These are phyloP conservation scores for Daboia siamensis DNA, from an alignment of 2,113 vertebrate species.

Conservation along the genomic window DNA sequence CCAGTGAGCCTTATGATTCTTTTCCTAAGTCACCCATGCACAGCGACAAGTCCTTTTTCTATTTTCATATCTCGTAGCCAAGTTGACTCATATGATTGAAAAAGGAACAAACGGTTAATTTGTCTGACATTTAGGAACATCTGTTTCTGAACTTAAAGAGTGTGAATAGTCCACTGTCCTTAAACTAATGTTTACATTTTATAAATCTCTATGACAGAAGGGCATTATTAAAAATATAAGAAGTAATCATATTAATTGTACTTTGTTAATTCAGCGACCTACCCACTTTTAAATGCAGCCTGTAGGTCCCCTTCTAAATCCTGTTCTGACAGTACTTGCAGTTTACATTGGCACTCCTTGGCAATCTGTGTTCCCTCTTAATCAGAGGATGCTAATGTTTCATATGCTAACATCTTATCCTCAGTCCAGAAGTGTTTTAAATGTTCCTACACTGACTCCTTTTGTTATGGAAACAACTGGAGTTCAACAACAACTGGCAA, in stretches of 20 bases:
- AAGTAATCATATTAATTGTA: background rate
- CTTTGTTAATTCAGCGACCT: background rate
- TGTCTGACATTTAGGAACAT: background rate
- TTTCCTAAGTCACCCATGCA: background rate
- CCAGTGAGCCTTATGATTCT: background rate
- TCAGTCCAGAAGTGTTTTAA: background rate
- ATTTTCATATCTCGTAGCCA: background rate
- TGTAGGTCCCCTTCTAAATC: background rate
- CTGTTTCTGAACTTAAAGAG: background rate
- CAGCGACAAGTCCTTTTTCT: background rate
- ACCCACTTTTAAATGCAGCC: background rate
- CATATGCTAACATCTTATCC: background rate
- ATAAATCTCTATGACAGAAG: background rate
- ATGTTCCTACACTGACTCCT: background rate
- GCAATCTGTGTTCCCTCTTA: background rate
- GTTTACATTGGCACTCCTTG: background rate
- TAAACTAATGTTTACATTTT: background rate
- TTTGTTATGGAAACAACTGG: background rate
- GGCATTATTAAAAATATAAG: background rate
- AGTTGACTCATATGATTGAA: background rate
- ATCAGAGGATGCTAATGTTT: background rate
- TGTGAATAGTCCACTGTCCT: background rate
- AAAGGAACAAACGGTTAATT: background rate
- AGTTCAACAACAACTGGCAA: background rate
- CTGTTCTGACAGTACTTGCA: background rate